Base-by-base conservation (phyloP, 2,797 vertebrate genomes). In the Channallabes apus region DNA sequence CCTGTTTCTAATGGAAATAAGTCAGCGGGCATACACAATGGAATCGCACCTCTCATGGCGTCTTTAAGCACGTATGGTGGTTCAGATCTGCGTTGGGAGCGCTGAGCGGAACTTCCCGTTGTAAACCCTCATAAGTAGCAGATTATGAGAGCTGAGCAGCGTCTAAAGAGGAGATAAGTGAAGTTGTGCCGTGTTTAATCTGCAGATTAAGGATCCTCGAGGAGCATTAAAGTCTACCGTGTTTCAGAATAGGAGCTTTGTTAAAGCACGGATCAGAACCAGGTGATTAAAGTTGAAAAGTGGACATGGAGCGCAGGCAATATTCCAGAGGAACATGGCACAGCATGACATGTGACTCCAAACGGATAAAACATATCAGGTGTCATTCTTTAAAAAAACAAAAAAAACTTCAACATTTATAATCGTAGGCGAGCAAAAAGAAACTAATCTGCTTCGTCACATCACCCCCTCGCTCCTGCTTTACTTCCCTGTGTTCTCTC, bases 171-270 rank as follows among this genome's bases (percentile, higher is more conserved):
- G 79, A 80, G 79, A 80, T 80, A 80, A 80, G 79, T 67, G 79
- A 67, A 80, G 62, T 80, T 80, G 79, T 80, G 62, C 41, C 27
- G 79, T 54, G 79, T 80, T 80, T 80, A 67, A 80, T 80, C 79
- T 67, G 79, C 27, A 46, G 79, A 80, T 80, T 80, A 80, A 67
- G 62, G 17, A 67, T 80, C 62, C 62, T 80, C 27, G 0, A 80
- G 79, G 62, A 80, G 79, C 41, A 67, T 67, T 80, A 67, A 80
- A 54, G 41, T 22, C 62, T 29, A 11, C n/a, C 9, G 61, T 22
- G 1, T 79, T 54, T 41, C 58, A n/a, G 77, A 65, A 67, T 20
- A 67, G 24, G 12, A 67, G 78, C 61, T 80, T 80, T 80, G 62
- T 80, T 80, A 51, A n/a, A 65, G 61, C 29, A n/a, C 41, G 9